These are phyloP conservation scores for Didymodactylos carnosus DNA, from an alignment of 2,888 invertebrate species.

Conservation along the genomic window DNA sequence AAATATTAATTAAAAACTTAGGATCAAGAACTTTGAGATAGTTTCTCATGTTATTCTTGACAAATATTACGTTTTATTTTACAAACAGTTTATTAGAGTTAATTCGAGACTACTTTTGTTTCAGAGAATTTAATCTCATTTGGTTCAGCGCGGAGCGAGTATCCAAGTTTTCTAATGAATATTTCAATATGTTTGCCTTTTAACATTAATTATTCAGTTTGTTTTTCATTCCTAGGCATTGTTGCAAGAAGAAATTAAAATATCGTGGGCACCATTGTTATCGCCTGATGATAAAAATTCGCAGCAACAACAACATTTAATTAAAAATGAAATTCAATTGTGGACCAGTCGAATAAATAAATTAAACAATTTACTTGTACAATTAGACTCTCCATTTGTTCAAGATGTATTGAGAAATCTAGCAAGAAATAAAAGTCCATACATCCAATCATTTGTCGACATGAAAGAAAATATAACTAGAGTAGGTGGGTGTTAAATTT, in stretches of 20 bases:
- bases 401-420: slow-evolving; percentile 30
- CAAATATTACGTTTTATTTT: too few species aligned
- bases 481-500: too few species aligned
- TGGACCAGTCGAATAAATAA: slow-evolving; percentile 28
- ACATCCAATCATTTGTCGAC: slow-evolving; percentile 26
- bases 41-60: too few species aligned
- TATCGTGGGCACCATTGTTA: background rate
- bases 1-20: background rate
- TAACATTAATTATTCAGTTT: background rate
- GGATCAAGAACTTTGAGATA: too few species aligned
- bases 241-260: background rate
- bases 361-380: slow-evolving; percentile 26
- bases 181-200: background rate
- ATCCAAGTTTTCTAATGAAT: too few species aligned
- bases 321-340: slow-evolving; percentile 29
- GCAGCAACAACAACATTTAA: slow-evolving; percentile 12
- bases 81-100: too few species aligned
- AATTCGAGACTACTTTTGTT: too few species aligned
- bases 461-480: slow-evolving; percentile 17
- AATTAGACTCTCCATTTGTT: slow-evolving; percentile 29
- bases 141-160: too few species aligned
- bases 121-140: too few species aligned
- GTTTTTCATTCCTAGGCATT: background rate
- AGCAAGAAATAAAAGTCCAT: slow-evolving; percentile 29
- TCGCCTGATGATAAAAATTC: background rate